Conservation (phyloP, 2,797 vertebrate species). For the Microctenopoma stevenorrisi region DNA sequence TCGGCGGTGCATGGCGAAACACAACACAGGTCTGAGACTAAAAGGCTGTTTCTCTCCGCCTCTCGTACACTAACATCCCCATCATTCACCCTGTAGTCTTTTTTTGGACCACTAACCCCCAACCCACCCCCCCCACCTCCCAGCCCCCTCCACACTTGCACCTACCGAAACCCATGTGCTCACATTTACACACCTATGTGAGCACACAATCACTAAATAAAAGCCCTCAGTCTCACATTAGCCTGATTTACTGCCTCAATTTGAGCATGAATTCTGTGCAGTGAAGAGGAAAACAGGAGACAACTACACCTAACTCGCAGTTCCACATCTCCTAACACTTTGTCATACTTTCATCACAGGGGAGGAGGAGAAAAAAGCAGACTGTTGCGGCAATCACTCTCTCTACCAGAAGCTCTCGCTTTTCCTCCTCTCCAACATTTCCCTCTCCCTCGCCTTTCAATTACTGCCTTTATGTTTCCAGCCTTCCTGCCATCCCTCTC, state of each 20-base stretch:
- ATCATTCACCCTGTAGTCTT: slow-evolving; percentile 54
- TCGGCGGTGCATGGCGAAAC: neutral
- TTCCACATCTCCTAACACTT: slow-evolving; percentile 61
- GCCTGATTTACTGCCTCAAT: slow-evolving; percentile 71
- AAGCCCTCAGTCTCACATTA: slow-evolving; percentile 55
- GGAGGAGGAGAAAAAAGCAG: neutral
- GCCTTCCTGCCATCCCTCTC: slow-evolving; percentile 43
- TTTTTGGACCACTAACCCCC: slow-evolving; percentile 31
- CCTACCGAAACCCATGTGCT: neutral
- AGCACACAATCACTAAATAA: slow-evolving; percentile 47
- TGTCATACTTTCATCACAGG: slow-evolving; percentile 62
- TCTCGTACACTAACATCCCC: slow-evolving; percentile 43
- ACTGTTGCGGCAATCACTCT: slow-evolving; percentile 43
- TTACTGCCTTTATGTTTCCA: slow-evolving; percentile 58
- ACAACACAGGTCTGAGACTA: slow-evolving; percentile 26
- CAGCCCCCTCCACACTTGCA: neutral
- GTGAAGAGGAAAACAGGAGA: slow-evolving; percentile 66
- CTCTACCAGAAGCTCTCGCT: slow-evolving; percentile 18
- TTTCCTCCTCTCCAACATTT: slow-evolving; percentile 38
- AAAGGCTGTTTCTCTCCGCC: slow-evolving; percentile 21
- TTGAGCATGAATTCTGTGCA: slow-evolving; percentile 59
- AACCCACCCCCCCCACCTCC: neutral
- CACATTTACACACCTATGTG: slow-evolving; percentile 42
- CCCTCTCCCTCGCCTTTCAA: slow-evolving; percentile 59
- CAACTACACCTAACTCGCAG: slow-evolving; percentile 47